These are phyloP conservation scores for Pomatorhinus ruficollis DNA, from an alignment of 2,113 vertebrate species.

Conservation along the genomic window DNA sequence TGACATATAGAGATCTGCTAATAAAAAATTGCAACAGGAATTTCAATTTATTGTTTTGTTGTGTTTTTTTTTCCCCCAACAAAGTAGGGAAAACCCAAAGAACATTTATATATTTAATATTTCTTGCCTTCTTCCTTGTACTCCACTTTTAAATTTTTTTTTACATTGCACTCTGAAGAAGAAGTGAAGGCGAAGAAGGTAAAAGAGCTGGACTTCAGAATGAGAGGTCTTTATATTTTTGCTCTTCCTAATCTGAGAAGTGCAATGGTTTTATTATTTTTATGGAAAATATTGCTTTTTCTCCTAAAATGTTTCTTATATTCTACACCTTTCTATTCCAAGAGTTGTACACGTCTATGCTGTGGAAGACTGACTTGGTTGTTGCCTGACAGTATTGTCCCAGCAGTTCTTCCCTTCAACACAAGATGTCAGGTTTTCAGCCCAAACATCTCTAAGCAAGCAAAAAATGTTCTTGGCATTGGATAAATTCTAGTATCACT, in stretches of 20 bases:
- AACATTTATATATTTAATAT: background rate
- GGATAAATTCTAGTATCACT: background rate
- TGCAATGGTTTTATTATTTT: background rate
- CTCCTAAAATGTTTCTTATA: background rate
- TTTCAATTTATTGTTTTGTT: background rate
- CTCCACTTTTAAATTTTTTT: background rate
- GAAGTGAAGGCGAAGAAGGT: background rate
- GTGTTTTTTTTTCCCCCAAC: accelerated
- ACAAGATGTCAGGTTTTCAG: background rate
- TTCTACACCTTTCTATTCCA: background rate
- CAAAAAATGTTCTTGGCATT: background rate
- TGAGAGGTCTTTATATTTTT: background rate
- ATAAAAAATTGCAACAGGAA: background rate
- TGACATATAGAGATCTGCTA: background rate
- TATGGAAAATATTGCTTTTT: background rate
- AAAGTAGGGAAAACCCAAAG: background rate
- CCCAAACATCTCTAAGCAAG: background rate
- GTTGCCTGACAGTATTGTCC: background rate
- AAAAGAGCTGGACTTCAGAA: background rate
- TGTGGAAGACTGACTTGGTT: background rate
- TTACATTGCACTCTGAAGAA: background rate
- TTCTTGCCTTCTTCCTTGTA: background rate
- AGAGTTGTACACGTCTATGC: background rate
- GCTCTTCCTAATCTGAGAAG: background rate
- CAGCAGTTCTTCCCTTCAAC: background rate